Evolutionary conservation across 2,888 invertebrate genomes (phyloP), one percentile per base, ranked within the genome.

Genomic region (Octonoba sinensis): DNA sequence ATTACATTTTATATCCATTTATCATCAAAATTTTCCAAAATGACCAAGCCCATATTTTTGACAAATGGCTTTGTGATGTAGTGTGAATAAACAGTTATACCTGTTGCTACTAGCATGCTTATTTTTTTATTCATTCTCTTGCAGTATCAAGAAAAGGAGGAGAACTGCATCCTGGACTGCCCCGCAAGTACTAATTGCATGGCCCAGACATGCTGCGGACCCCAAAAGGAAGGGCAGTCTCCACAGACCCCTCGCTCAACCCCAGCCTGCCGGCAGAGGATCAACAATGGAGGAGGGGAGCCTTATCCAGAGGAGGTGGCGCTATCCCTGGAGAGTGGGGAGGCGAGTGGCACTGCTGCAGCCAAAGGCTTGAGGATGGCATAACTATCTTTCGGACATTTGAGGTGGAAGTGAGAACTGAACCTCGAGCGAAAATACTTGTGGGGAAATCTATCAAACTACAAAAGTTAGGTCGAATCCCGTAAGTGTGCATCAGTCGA

Each of bases 141-240:
- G 16, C 51, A 82, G 71, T 76, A 75, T 56, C 76, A 82, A 60
- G 76, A 81, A 69, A 77, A 82, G 16, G 77, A 78, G 75, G 82
- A 82, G 60, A 73, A 84, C 36, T 84, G 84, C 44, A 62, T 84
- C n/a, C 56, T 84, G 3, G 84, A 84, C 46, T 84, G 84, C 56
- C 84, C 84, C 36, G 69, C 77, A n/a, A 84, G 79, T 49, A 84
- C 77, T n/a, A 84, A 82, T 22, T 84, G 84, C 20, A 71, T 70
- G 20, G 84, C 84, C 13, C 84, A 84, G 27, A 84, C 84, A 13
- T 84, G 84, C 56, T 84, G 84, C 67, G 84, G 84, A 18, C 77
- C 78, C 3, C 84, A 84, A 20, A 83, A 81, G 20, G 83, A 83
- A 51, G 83, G 83, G 4, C 82, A 84, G 46, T 82, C 82, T 1